Evolutionary conservation across 2,113 vertebrate species (phyloP), one percentile per base, ranked within the genome.

Genomic region (Phaethon lepturus): DNA sequence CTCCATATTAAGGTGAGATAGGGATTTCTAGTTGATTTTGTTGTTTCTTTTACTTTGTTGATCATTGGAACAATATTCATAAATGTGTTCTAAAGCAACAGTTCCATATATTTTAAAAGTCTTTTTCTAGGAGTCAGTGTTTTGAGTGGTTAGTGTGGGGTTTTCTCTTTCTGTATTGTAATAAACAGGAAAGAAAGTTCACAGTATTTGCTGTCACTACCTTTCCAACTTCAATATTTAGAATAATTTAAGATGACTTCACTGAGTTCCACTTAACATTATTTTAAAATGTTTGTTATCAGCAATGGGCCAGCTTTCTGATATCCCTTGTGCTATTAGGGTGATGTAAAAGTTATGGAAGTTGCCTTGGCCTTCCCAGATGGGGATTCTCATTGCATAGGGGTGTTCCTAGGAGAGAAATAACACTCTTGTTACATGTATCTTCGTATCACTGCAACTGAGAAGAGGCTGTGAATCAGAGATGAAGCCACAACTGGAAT

Each of bases 1-100:
- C 53, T 75, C 58, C 16, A 3, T 66, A 31, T 63, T 91, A 53
- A 79, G 50, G 74, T 78, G 90, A 55, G 23, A 12, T 14, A 79
- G 45, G 35, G 13, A 17, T 83, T 95, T 91, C 59, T 85, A 7
- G 67, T 8, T 90, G 62, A 50, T 69, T 91, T 90, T 86, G 20
- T 73, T 93, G 60, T 91, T 96, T 88, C 58, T 86, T 91, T 84
- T 90, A 86, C 62, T 73, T 91, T 52, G 53, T 26, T 83, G 66
- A 40, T 91, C 28, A n/a, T 47, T 72, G 40, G 28, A 94, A 73
- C 16, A 66, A 59, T 72, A 38, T 73, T 93, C 79, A 49, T 84
- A 78, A 75, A 87, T 56, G 13, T 76, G 24, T 84, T 91, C 35
- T 62, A 75, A 89, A 84, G 56, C 62, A 69, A 53, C 42, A 84